These are phyloP conservation scores for Peromyscus polionotus DNA, from an alignment of 2,113 vertebrate species.

Conservation along the genomic window DNA sequence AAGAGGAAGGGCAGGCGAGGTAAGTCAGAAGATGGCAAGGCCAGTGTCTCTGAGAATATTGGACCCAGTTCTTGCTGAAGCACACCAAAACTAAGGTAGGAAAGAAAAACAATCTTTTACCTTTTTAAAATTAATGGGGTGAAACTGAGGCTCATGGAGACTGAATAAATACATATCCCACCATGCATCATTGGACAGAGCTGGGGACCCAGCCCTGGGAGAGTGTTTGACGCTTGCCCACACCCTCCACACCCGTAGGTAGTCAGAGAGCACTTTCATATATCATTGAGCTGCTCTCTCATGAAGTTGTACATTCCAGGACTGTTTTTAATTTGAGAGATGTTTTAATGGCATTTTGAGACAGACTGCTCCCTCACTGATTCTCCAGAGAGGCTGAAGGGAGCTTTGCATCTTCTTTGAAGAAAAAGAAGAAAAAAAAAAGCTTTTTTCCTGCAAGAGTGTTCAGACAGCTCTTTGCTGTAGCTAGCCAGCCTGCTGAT, in stretches of 20 bases:
- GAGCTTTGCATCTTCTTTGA: conserved; percentile 67
- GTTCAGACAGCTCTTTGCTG: conserved; percentile 59
- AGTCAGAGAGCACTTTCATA: no score
- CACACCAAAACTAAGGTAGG: not conserved
- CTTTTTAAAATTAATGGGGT: not conserved
- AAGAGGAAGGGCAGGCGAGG: conserved; percentile 57
- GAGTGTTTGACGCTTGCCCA: not conserved
- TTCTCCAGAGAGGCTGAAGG: conserved; percentile 71
- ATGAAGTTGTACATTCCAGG: not conserved
- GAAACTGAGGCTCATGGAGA: not conserved
- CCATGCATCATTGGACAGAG: not conserved
- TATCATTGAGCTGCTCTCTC: not conserved
- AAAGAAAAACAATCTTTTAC: conserved; percentile 3
- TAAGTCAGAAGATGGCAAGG: not conserved
- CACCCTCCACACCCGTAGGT: not conserved
- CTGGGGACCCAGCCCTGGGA: not conserved
- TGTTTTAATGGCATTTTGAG: conserved; percentile 74
- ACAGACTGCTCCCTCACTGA: conserved; percentile 5
- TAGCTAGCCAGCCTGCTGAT: conserved; percentile 20
- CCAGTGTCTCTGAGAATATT: not conserved
- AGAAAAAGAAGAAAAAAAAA: not conserved
- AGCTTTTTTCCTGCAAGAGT: conserved; percentile 16
- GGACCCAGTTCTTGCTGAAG: not conserved
- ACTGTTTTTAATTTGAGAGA: conserved; percentile 71
- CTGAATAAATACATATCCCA: not conserved